A percentile compares a stretch with the other conserved stretches of the same genome.
phyloP scores from a whole-genome alignment of 2,888 invertebrate genomes.

The Eurytoma californica region DNA sequence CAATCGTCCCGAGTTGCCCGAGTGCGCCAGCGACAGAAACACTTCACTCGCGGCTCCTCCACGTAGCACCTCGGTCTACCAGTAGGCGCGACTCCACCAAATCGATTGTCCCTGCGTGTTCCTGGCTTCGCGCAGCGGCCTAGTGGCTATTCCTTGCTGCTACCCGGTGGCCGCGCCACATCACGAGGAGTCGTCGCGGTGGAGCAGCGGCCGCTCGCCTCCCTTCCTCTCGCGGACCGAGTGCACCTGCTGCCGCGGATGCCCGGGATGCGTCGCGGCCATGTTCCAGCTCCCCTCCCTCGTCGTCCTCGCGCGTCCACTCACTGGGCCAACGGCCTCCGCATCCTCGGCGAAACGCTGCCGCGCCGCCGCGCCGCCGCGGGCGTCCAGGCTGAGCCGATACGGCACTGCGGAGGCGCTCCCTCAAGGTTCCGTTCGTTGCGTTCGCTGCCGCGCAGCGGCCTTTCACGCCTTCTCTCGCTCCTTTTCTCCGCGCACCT shows the following conservation, averaged over 20 bases:
- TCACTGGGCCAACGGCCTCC: background rate
- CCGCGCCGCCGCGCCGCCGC: background rate
- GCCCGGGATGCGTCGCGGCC: background rate
- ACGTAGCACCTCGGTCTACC: constrained; percentile 11
- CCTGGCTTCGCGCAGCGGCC: background rate
- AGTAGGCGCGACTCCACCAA: background rate
- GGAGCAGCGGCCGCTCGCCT: background rate
- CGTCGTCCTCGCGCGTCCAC: background rate
- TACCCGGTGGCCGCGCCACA: constrained; percentile 1
- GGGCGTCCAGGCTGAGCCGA: background rate
- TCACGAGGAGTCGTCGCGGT: background rate
- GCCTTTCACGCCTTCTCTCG: constrained; percentile 30
- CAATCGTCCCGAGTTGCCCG: background rate
- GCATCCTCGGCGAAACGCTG: background rate
- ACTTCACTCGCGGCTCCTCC: constrained; percentile 23
- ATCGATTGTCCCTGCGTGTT: background rate
- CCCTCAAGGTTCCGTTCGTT: constrained; percentile 33
- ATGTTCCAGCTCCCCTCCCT: background rate
- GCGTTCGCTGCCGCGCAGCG: constrained; percentile 6
- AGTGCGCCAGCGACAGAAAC: constrained; percentile 1
- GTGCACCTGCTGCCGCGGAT: background rate
- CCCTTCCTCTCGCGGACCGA: background rate
- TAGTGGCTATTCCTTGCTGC: background rate
- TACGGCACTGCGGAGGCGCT: constrained; percentile 16
- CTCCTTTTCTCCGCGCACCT: background rate